These are phyloP conservation scores for Sycophila texana DNA, from an alignment of 2,888 invertebrate species.

Conservation along the genomic window DNA sequence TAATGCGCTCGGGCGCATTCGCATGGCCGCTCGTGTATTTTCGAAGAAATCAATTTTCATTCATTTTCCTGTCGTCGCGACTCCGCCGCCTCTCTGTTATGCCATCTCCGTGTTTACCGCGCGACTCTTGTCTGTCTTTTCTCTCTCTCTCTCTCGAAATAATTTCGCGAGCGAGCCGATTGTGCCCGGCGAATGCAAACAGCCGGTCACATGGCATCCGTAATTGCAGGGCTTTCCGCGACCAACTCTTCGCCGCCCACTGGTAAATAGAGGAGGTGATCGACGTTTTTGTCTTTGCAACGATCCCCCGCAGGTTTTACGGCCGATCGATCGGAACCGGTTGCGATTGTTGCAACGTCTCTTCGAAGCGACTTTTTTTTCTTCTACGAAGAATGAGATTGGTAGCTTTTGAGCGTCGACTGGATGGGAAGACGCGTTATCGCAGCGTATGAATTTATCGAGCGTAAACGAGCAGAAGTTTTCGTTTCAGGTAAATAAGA, in stretches of 20 bases:
- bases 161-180: background rate
- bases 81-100: background rate
- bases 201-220: background rate
- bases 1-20: background rate
- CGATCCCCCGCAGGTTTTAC: background rate
- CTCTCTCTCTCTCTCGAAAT: too few species aligned
- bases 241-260: background rate
- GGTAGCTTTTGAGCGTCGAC: background rate
- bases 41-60: constrained; percentile 31
- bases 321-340: background rate
- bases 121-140: background rate
- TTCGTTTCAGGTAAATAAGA: constrained; percentile 44
- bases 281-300: background rate
- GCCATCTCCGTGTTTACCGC: background rate
- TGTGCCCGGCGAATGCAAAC: background rate
- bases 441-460: constrained; percentile 30
- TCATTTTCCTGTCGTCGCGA: background rate
- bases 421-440: constrained; percentile 1
- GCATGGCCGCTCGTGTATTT: background rate
- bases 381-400: background rate
- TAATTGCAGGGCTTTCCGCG: constrained; percentile 17
- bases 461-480: constrained; percentile 29
- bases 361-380: background rate
- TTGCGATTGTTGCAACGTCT: too few species aligned
- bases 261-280: constrained; percentile 2